Evolutionary conservation across 2,888 invertebrate genomes (phyloP).

Genomic region (Apamea anceps): DNA sequence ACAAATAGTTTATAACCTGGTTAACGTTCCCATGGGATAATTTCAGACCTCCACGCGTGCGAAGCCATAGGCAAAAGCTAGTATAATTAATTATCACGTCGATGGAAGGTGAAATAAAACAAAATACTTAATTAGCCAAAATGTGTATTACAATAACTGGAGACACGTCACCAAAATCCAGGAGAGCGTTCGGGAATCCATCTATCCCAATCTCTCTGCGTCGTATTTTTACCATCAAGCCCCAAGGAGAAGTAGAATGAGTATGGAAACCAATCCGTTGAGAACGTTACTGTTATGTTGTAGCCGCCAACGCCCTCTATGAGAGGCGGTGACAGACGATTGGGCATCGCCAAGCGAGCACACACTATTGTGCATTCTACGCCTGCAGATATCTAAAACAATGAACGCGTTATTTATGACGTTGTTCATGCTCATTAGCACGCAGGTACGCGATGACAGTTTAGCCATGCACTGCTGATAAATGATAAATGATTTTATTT

Average conservation of each 20-base stretch:
- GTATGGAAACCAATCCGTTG: constrained; percentile 80
- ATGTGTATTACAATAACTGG: constrained; percentile 13
- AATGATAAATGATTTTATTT: too few relatives aligned
- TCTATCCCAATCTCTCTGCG: constrained; percentile 62
- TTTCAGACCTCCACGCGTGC: neutral
- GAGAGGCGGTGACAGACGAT: constrained; percentile 72
- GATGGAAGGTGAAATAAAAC: constrained; percentile 22
- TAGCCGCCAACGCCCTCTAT: constrained; percentile 81
- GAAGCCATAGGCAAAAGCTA: neutral
- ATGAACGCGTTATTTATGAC: neutral
- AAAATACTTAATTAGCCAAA: neutral
- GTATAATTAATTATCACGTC: neutral
- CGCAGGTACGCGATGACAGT: neutral
- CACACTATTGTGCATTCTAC: constrained; percentile 82
- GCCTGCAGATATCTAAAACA: constrained; percentile 82
- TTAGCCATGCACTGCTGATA: too few relatives aligned
- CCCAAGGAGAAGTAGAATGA: constrained; percentile 78
- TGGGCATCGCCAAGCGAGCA: constrained; percentile 79
- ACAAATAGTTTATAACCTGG: neutral
- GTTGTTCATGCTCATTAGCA: neutral
- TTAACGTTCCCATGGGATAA: neutral
- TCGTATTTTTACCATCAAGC: constrained; percentile 78
- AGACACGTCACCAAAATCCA: constrained; percentile 72
- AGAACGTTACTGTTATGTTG: constrained; percentile 78
- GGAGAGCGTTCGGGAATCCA: constrained; percentile 75